Percentiles rank a stretch among this genome's conserved stretches.
Evolutionary conservation across 2,113 vertebrate genomes (phyloP).

Genomic region (Campylorhamphus procurvoides): DNA sequence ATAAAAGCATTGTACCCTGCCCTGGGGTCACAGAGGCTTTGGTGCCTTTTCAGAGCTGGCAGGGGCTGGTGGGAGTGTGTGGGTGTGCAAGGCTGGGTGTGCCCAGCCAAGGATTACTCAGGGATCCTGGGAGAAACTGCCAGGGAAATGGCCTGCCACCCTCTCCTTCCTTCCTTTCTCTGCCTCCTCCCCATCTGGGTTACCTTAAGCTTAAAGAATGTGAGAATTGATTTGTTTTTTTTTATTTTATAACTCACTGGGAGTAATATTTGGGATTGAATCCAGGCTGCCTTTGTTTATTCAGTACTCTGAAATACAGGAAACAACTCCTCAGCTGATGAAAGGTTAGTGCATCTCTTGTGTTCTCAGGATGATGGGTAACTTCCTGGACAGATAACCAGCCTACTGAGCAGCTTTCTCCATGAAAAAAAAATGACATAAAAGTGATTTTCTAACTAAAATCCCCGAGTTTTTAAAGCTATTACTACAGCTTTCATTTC

Average conservation of each 20-base stretch:
- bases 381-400: background rate
- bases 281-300: constrained; percentile 35
- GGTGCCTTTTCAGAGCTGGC: background rate
- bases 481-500: background rate
- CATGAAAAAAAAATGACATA: background rate
- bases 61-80: background rate
- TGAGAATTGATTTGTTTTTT: background rate
- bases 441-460: background rate
- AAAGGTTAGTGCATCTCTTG: background rate
- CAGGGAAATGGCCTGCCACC: background rate
- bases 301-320: background rate
- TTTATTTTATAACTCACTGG: background rate
- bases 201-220: background rate
- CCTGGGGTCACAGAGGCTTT: background rate
- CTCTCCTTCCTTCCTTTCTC: background rate
- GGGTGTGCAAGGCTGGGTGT: rapidly evolving
- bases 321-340: constrained; percentile 6
- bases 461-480: background rate
- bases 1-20: background rate
- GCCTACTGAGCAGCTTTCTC: background rate
- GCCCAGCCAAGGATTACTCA: background rate
- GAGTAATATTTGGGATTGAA: background rate
- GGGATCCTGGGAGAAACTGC: background rate
- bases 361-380: background rate
- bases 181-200: background rate